These are phyloP conservation scores for Oligia latruncula DNA, from an alignment of 2,888 invertebrate species.

Conservation along the genomic window DNA sequence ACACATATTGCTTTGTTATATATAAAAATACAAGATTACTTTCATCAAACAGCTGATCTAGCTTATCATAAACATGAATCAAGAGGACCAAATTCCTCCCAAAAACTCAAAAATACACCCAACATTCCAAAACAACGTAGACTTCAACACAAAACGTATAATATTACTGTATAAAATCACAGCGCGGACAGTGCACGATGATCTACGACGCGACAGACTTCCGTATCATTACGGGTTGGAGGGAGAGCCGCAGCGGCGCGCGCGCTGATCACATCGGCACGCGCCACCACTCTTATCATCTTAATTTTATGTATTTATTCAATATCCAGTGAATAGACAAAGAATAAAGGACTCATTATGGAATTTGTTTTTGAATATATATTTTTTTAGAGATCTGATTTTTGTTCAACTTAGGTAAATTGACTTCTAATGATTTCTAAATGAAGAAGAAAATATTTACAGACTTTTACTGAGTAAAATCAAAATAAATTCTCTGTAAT, in stretches of 20 bases:
- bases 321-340: constrained; percentile 52
- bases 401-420: neutral
- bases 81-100: neutral
- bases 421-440: neutral
- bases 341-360: constrained; percentile 36
- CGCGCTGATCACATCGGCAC: constrained; percentile 69
- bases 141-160: constrained; percentile 18
- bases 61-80: neutral
- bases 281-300: constrained; percentile 66
- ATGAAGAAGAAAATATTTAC: neutral
- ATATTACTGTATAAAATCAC: constrained; percentile 43
- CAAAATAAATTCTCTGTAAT: constrained; percentile 5
- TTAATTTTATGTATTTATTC: constrained; percentile 70
- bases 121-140: constrained; percentile 2
- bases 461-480: neutral
- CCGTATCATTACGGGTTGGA: constrained; percentile 82
- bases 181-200: constrained; percentile 66
- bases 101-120: neutral
- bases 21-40: neutral
- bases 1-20: neutral
- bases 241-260: constrained; percentile 62
- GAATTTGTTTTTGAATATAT: constrained; percentile 9
- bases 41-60: neutral
- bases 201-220: constrained; percentile 78
- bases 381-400: neutral